A percentile compares a stretch with the other conserved stretches of the same genome.
Conservation (phyloP, 2,797 vertebrate genomes). For the Pangasius larnaudii region DNA sequence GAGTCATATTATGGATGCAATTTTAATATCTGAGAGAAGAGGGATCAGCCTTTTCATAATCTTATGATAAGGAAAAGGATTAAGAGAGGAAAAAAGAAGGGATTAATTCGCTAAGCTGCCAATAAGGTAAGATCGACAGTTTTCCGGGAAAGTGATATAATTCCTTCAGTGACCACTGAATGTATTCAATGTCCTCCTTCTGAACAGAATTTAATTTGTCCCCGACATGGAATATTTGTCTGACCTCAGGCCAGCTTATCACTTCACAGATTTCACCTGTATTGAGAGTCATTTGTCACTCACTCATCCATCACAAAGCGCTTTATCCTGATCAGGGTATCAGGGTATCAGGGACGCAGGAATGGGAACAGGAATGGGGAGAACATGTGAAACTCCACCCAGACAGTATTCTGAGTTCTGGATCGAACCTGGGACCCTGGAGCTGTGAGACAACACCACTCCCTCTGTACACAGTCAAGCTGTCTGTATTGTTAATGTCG, state of each 20-base stretch:
- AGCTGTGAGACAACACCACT: neutral
- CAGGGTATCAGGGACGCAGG: neutral
- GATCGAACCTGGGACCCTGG: neutral
- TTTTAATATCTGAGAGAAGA: slow-evolving; percentile 82
- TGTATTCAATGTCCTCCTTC: slow-evolving; percentile 69
- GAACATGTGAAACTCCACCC: neutral
- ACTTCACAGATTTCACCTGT: slow-evolving; percentile 45
- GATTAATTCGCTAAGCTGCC: slow-evolving; percentile 87
- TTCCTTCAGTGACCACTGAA: slow-evolving; percentile 58
- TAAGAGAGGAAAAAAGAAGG: slow-evolving; percentile 76
- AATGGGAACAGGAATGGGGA: neutral
- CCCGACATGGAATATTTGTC: slow-evolving; percentile 51
- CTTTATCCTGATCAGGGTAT: neutral
- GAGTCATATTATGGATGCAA: slow-evolving; percentile 79
- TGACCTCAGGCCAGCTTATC: slow-evolving; percentile 46
- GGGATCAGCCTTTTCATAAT: slow-evolving; percentile 83
- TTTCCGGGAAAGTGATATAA: slow-evolving; percentile 74
- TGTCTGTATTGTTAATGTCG: neutral
- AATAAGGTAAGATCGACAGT: slow-evolving; percentile 80
- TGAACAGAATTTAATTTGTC: slow-evolving; percentile 66
- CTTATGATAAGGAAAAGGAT: slow-evolving; percentile 82
- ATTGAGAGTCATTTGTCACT: neutral
- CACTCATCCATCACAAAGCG: neutral
- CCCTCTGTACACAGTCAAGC: too few relatives aligned
- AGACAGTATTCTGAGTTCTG: neutral